Evolutionary conservation across 2,888 invertebrate species (phyloP), one percentile per base, ranked within the genome.

Genomic region (Pseudolycoriella hygida): DNA sequence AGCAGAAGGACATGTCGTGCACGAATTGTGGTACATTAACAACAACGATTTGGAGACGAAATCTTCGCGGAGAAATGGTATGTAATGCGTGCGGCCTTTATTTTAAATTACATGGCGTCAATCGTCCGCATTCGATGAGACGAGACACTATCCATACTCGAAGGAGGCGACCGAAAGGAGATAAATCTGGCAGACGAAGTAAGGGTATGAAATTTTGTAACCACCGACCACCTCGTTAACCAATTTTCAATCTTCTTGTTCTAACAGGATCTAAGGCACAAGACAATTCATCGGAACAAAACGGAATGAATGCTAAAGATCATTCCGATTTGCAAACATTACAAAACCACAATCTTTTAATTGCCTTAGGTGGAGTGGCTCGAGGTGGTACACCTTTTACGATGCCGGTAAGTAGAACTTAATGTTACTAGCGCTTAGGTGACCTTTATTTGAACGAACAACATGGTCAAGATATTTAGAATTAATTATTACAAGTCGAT

Each of bases 71-170:
- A 2, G 94, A 97, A 71, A 94, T 97, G 74, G 97, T 97, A 48
- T 97, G 97, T 68, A 97, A 97, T 68, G 97, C 97, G 37, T 97
- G 97, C 64, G 97, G 96, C 0, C 75, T 97, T 32, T 97, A 97
- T 70, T 96, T 80, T 70, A 97, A 97, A 68, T 72, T 97, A 54
- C 97, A 97, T 67, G 88, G 88, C 51, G 82, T 92, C 45, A 87
- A 89, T 65, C 75, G 94, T 48, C 94, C 94, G 18, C 77, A 87
- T 54, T 87, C 92, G 47, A 96, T 96, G 93, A 76, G 92, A 55
- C 83, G 94, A 56, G 94, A 94, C 64, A 93, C 92, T 39, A 93
- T 96, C 55, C 94, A 94, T 66, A 92, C 92, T 47, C 71, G 93
- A 50, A 83, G 92, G 64, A 75, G 92, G 54, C 77, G 92, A 54